Evolutionary conservation across 2,113 vertebrate species (phyloP), one percentile per base, ranked within the genome.

Genomic region (Gallinago media): DNA sequence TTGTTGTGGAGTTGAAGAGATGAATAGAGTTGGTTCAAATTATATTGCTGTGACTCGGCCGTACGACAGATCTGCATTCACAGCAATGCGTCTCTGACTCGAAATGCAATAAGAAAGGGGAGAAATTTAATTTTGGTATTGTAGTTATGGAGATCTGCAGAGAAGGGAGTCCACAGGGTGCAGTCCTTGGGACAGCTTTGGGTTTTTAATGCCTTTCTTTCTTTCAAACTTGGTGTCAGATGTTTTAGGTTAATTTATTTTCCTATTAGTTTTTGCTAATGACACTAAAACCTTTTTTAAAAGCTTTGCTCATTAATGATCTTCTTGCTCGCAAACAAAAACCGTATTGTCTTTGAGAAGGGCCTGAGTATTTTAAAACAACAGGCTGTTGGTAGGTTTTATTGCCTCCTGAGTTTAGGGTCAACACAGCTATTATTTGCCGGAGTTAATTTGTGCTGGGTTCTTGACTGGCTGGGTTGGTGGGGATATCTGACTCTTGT

Each of bases 351-450:
- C 86, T 85, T 49, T 58, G 73, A 70, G 92, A 95, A 95, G 75
- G 72, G 58, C 86, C 54, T 50, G 62, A 93, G 73, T 85, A 90
- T 92, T 95, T 92, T 94, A 47, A 85, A 95, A 91, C 70, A 82
- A 70, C 22, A 0, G 91, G 76, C 92, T 84, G 78, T 75, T 92
- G 42, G 83, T 90, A 67, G 81, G 76, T 79, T 89, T 96, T 92
- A 88, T 96, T 92, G 92, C 81, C 84, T 85, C 85, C 27, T 96
- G 91, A 95, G 85, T 95, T 97, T 96, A 55, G 95, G 88, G 89
- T 95, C 96, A 98, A 32, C 94, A 81, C 80, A 79, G 61, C 91
- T 97, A 80, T 97, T 93, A 95, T 92, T 92, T 95, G 89, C 89
- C 68, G 72, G 85, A 92, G 93, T 93, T 97, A 75, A 96, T 97